Evolutionary conservation across 1,140 invertebrate genomes (phyloP).

Genomic region (Nomia melanderi): DNA sequence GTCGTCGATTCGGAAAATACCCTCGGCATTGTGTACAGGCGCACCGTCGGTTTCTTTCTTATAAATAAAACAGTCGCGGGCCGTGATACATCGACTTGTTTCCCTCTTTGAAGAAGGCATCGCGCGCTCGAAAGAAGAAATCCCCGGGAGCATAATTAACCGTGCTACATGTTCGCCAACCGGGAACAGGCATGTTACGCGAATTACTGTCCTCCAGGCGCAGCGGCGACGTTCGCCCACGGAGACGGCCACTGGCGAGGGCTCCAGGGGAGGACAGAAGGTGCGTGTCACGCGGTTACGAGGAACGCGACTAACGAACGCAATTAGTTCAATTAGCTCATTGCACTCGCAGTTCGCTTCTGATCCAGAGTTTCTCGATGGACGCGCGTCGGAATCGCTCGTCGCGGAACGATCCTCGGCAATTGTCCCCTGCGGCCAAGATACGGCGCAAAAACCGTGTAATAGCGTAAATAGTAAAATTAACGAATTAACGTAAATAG

Average conservation of each 20-base stretch:
- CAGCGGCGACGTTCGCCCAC: background rate
- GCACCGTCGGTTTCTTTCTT: too few species aligned
- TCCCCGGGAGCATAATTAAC: background rate
- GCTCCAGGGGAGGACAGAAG: background rate
- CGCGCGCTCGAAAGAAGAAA: background rate
- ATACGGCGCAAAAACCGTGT: too few species aligned
- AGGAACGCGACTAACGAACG: slow-evolving; percentile 61
- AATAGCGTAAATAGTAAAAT: too few species aligned
- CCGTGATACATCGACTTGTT: background rate
- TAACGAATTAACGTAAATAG: too few species aligned
- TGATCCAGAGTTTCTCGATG: slow-evolving; percentile 30
- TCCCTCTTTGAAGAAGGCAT: background rate
- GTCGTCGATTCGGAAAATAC: background rate
- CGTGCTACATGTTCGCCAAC: background rate
- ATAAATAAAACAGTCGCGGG: background rate
- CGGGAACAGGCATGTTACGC: background rate
- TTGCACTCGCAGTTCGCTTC: slow-evolving; percentile 56
- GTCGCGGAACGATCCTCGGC: slow-evolving; percentile 20
- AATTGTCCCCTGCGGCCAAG: background rate
- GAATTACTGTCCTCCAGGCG: background rate
- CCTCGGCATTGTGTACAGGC: too few species aligned
- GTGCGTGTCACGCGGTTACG: slow-evolving; percentile 42
- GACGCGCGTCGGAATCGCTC: slow-evolving; percentile 32
- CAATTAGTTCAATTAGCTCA: slow-evolving; percentile 71
- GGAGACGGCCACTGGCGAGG: background rate